Evolutionary conservation across 2,888 invertebrate species (phyloP).

Genomic region (Drosophila helvetica): DNA sequence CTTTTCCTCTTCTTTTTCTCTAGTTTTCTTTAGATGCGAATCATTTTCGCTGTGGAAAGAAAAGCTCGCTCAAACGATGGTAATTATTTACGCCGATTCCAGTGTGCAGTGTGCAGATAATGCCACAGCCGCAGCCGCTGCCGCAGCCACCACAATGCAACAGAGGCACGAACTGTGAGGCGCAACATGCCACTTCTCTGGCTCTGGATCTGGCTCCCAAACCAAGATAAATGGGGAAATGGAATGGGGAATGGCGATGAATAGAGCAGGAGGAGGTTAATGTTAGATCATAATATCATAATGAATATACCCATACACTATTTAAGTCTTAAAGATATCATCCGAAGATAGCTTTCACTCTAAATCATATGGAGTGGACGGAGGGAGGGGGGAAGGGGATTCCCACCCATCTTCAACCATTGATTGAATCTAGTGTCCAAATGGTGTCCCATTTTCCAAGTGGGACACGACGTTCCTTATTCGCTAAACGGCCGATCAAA

Average conservation of each 20-base stretch:
- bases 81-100: slow-evolving; percentile 57
- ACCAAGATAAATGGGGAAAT: slow-evolving; percentile 38
- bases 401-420: too few relatives aligned
- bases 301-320: background rate
- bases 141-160: slow-evolving; percentile 18
- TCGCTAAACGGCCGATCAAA: slow-evolving; percentile 29
- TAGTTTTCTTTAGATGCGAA: slow-evolving; percentile 36
- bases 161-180: slow-evolving; percentile 36
- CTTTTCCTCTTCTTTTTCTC: background rate
- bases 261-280: background rate
- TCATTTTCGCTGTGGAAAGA: slow-evolving; percentile 28
- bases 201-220: background rate
- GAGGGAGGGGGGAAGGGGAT: too few relatives aligned
- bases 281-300: background rate
- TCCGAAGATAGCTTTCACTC: too few relatives aligned
- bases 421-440: background rate
- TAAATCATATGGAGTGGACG: too few relatives aligned
- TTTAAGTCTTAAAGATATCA: background rate
- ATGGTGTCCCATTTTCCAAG: slow-evolving; percentile 4
- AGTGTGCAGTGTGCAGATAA: slow-evolving; percentile 38
- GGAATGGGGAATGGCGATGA: background rate
- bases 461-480: slow-evolving; percentile 37
- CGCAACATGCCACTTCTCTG: slow-evolving; percentile 5
- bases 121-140: slow-evolving; percentile 14
- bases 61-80: slow-evolving; percentile 35